A percentile compares a stretch with the other conserved stretches of the same genome.
phyloP scores from a whole-genome alignment of 2,797 vertebrate species.

The Echiichthys vipera region DNA sequence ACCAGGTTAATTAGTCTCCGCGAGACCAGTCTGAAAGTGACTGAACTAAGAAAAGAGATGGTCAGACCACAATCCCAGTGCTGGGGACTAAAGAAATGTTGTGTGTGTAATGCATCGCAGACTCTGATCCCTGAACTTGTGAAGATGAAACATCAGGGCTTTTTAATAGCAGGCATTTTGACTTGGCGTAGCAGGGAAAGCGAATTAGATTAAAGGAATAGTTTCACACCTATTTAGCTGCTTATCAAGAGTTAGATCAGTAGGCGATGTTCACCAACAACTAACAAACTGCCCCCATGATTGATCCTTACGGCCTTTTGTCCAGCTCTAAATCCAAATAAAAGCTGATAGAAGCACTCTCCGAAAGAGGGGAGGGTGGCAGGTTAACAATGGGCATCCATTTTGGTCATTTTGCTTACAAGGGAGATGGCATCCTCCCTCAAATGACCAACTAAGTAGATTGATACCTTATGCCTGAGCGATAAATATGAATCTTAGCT shows the following conservation, averaged over 20 bases:
- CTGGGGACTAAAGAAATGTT: background rate
- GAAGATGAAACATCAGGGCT: background rate
- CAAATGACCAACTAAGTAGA: too few species aligned
- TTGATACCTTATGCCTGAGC: background rate
- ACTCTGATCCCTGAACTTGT: background rate
- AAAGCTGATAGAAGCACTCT: too few species aligned
- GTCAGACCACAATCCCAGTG: background rate
- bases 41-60: constrained; percentile 19
- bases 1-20: constrained; percentile 52
- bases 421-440: too few species aligned
- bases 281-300: too few species aligned
- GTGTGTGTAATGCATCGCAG: constrained; percentile 2
- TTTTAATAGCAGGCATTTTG: background rate
- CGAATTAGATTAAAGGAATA: background rate
- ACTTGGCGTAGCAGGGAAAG: background rate
- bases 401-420: too few species aligned
- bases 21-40: constrained; percentile 25
- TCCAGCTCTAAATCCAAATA: too few species aligned
- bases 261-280: too few species aligned
- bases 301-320: too few species aligned
- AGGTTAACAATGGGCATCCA: too few species aligned
- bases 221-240: background rate
- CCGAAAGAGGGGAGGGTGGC: too few species aligned
- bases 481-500: background rate
- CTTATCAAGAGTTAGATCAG: background rate